A percentile compares a stretch with the other conserved stretches of the same genome.
These are phyloP conservation scores for Hydropsyche betteni DNA, from an alignment of 2,888 invertebrate species.

Conservation along the genomic window DNA sequence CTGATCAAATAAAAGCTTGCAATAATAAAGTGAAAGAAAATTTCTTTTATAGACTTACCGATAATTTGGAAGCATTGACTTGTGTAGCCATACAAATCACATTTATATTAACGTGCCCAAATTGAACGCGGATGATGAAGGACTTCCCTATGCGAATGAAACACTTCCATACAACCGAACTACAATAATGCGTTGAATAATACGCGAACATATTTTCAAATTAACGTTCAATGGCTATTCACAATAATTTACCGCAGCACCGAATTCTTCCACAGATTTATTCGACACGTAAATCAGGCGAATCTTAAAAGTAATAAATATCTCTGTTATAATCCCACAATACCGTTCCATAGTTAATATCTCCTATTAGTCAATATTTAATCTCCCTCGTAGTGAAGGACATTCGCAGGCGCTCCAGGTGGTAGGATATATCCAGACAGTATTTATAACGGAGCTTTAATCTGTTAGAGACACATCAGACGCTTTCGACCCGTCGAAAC, in stretches of 20 bases:
- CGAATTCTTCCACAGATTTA: slow-evolving; percentile 10
- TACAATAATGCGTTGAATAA: too few relatives aligned
- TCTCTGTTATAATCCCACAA: slow-evolving; percentile 11
- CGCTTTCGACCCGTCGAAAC: slow-evolving; percentile 7
- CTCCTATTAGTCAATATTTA: slow-evolving; percentile 27
- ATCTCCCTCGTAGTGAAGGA: slow-evolving; percentile 18
- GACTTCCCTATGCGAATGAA: slow-evolving; percentile 40
- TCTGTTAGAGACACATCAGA: slow-evolving; percentile 25
- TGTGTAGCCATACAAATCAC: slow-evolving; percentile 40
- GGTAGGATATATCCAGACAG: slow-evolving; percentile 1
- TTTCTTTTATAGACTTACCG: neutral
- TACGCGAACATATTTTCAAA: neutral
- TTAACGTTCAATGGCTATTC: neutral
- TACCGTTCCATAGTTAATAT: slow-evolving; percentile 21
- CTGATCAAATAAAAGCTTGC: too few relatives aligned
- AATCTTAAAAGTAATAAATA: slow-evolving; percentile 31
- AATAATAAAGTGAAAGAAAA: neutral
- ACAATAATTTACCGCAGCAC: neutral
- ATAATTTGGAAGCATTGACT: slow-evolving; percentile 40
- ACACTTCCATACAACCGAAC: neutral
- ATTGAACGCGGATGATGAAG: slow-evolving; percentile 42
- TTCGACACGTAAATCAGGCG: neutral
- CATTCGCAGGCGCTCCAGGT: slow-evolving; percentile 5
- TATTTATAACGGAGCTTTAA: slow-evolving; percentile 20
- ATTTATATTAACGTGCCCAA: slow-evolving; percentile 38